Conservation (phyloP, 2,888 invertebrate species). For the Lottia scabra region DNA sequence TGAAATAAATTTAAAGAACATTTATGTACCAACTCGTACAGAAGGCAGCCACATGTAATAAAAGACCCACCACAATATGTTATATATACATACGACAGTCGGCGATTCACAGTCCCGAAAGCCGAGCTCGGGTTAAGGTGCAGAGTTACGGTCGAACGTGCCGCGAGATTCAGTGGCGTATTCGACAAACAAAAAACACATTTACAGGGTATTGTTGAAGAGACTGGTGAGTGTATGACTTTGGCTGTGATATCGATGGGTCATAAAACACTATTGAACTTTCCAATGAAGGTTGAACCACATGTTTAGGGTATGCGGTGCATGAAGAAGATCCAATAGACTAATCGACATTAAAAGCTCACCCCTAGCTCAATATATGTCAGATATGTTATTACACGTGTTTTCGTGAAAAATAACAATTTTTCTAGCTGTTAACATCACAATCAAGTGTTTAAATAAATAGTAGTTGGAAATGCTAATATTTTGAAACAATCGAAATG, state of each 20-base stretch:
- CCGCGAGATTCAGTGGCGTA: background rate
- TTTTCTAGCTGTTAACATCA: background rate
- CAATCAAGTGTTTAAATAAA: too few species aligned
- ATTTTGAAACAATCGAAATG: too few species aligned
- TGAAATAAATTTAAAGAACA: too few species aligned
- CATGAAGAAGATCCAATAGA: background rate
- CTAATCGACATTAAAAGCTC: background rate
- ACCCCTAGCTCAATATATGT: background rate
- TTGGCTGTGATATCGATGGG: background rate
- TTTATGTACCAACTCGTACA: background rate
- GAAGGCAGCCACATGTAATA: background rate
- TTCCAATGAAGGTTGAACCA: background rate
- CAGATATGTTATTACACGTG: slow-evolving; percentile 6
- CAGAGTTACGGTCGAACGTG: slow-evolving; percentile 2
- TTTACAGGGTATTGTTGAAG: background rate
- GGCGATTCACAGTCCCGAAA: background rate
- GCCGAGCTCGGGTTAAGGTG: background rate
- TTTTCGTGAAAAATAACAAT: background rate
- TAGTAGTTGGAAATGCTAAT: too few species aligned
- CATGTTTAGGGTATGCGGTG: background rate
- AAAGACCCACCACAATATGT: background rate
- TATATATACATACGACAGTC: background rate
- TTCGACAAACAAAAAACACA: background rate
- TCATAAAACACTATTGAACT: slow-evolving; percentile 7
- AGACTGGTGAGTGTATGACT: background rate